Evolutionary conservation across 1,140 invertebrate genomes (phyloP).

Genomic region (Lasioglossum albipes): DNA sequence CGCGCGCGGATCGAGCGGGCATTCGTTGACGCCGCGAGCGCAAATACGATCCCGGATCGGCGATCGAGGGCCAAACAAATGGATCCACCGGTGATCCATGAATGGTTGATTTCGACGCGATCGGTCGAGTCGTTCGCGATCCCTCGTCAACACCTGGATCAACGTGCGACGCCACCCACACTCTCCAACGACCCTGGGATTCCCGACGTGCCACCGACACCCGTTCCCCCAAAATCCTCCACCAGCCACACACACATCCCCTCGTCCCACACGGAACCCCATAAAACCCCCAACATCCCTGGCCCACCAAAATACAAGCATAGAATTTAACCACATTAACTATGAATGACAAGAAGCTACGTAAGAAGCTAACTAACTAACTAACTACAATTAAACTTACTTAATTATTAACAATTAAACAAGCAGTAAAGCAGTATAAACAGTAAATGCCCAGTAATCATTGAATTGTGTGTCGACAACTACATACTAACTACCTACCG

Average conservation of each 20-base stretch:
- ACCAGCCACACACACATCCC: not conserved
- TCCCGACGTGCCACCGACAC: slow-evolving; percentile 17
- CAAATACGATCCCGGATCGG: slow-evolving; percentile 12
- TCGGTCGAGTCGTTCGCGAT: slow-evolving; percentile 12
- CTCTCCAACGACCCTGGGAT: slow-evolving; percentile 34
- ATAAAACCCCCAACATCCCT: slow-evolving; percentile 18
- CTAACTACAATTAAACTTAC: slow-evolving; percentile 81
- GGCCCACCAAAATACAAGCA: slow-evolving; percentile 71
- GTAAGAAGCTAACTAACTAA: slow-evolving; percentile 77
- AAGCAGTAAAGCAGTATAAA: slow-evolving; percentile 81
- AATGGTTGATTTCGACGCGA: slow-evolving; percentile 13
- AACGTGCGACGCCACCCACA: slow-evolving; percentile 39
- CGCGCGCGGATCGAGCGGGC: slow-evolving; percentile 59
- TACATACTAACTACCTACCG: slow-evolving; percentile 81
- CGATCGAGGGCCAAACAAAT: too few species aligned
- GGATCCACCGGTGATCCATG: not conserved
- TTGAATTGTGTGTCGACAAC: slow-evolving; percentile 81
- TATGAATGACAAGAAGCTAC: slow-evolving; percentile 78
- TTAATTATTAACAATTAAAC: slow-evolving; percentile 81
- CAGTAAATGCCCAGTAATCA: slow-evolving; percentile 80
- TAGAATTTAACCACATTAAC: slow-evolving; percentile 80
- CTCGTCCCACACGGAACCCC: not conserved
- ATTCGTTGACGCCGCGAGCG: slow-evolving; percentile 56
- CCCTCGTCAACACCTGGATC: slow-evolving; percentile 40
- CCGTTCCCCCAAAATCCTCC: not conserved